Base-by-base conservation (phyloP, 2,113 vertebrate genomes). In the Bubo blakistoni region DNA sequence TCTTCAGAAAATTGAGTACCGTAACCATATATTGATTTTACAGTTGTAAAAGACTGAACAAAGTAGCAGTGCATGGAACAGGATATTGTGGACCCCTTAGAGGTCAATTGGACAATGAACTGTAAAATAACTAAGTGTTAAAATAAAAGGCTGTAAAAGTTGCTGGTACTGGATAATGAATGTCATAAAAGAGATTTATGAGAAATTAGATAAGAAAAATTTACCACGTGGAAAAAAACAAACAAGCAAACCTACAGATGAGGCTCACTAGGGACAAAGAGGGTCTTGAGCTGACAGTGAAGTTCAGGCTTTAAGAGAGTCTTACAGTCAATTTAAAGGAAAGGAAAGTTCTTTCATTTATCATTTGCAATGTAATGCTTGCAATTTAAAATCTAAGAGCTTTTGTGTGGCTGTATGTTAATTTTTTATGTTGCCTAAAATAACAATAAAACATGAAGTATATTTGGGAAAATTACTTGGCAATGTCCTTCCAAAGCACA, bases 351-450 rank as follows among this genome's bases (percentile, higher is more conserved):
- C n/a, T 95, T 94, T 89, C 13, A 55, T 81, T 86, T 72, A 74
- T 71, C 55, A 69, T 89, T 94, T 74, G 40, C 61, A 87, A 72
- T 47, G 24, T 57, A 76, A 89, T 49, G 36, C 44, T 92, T 96
- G 73, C 44, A 95, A 79, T 91, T 95, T 94, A 84, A 52, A 92
- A 87, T 72, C 65, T 79, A 76, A 94, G 61, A 79, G 86, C 65
- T 89, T 96, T 92, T 79, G 77, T 89, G 73, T 94, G 57, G 38
- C 55, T 91, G 20, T 22, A 59, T 85, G 65, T 94, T 92, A 94
- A 69, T 79, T 81, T 95, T 95, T 96, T 96, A 95, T 96, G 82
- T 86, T 92, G 61, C 86, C 36, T 89, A 84, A 92, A 96, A 91
- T 91, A 95, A 67, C 93, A 94, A 90, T 95, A 92, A 84, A 96